Percentiles rank a stretch among this genome's conserved stretches.
These are phyloP conservation scores for Montifringilla adamsi DNA, from an alignment of 2,113 vertebrate species.

Conservation along the genomic window DNA sequence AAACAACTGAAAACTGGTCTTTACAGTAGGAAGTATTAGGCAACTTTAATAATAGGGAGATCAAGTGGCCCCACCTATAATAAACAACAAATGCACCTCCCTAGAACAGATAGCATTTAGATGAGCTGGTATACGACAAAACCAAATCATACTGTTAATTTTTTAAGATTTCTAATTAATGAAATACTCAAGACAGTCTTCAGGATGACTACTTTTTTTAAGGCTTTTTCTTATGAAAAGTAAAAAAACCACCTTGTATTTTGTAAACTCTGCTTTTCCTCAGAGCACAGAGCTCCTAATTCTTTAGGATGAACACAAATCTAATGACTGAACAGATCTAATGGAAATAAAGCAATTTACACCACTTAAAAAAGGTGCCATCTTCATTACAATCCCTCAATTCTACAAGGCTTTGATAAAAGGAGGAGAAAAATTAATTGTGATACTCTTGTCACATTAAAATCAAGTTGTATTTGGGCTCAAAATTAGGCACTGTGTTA, in stretches of 20 bases:
- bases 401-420: neutral
- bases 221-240: neutral
- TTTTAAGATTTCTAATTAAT: neutral
- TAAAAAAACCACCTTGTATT: neutral
- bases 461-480: neutral
- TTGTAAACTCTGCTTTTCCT: neutral
- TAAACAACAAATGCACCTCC: constrained; percentile 34
- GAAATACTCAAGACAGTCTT: neutral
- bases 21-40: constrained; percentile 41
- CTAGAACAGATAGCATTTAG: constrained; percentile 32
- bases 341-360: neutral
- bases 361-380: neutral
- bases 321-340: neutral
- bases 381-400: neutral
- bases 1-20: constrained; percentile 27
- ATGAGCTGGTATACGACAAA: neutral
- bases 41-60: constrained; percentile 56
- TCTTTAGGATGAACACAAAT: neutral
- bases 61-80: constrained; percentile 40
- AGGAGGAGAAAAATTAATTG: neutral
- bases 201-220: neutral
- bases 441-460: neutral
- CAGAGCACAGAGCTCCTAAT: neutral
- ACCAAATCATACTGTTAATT: neutral
- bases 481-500: neutral